Conservation (phyloP, 2,888 invertebrate species). For the Campaea margaritaria region DNA sequence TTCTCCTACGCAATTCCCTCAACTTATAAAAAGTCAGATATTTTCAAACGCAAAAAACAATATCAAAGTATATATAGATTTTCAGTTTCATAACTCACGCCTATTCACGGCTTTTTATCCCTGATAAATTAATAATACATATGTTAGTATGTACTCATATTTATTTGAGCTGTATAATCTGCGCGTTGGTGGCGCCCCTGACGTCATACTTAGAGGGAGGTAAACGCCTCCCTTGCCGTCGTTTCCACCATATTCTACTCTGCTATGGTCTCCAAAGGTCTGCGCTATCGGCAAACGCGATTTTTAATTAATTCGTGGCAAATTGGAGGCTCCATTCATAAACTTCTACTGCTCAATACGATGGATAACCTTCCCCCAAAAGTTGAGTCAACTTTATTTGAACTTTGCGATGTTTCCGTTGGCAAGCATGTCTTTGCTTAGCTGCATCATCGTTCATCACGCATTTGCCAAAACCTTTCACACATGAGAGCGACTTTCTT, state of each 20-base stretch:
- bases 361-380: constrained; percentile 8
- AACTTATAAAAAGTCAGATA: too few species aligned
- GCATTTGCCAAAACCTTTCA: too few species aligned
- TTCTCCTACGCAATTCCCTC: too few species aligned
- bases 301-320: constrained; percentile 52
- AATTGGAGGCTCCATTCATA: constrained; percentile 46
- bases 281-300: constrained; percentile 45
- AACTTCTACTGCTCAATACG: constrained; percentile 39
- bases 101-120: constrained; percentile 32
- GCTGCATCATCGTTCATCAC: too few species aligned
- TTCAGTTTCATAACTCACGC: background rate
- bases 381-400: background rate
- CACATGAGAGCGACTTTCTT: too few species aligned
- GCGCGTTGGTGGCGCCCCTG: constrained; percentile 43
- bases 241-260: constrained; percentile 16
- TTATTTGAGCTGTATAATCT: constrained; percentile 46
- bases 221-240: constrained; percentile 24
- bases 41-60: background rate
- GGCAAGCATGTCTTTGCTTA: background rate
- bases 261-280: constrained; percentile 42
- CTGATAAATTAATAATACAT: constrained; percentile 39
- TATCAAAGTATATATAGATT: too few species aligned
- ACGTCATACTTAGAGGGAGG: constrained; percentile 54
- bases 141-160: too few species aligned
- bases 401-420: background rate